Conservation (phyloP, 1,140 invertebrate genomes). For the Medauroidea extradentata region DNA sequence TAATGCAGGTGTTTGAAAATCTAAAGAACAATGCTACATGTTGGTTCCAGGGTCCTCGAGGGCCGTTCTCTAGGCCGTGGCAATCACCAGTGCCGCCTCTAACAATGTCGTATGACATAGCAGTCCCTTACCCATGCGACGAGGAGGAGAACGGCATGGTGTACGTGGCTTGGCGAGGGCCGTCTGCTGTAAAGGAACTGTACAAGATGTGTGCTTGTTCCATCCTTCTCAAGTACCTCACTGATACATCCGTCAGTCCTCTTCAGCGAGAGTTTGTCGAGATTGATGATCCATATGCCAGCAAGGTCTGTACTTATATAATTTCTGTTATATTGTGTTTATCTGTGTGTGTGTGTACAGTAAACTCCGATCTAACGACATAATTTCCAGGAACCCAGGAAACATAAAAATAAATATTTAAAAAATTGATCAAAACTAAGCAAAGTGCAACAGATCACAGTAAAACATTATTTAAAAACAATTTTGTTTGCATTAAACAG, state of each 20-base stretch:
- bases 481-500: no score
- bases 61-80: conserved; percentile 69
- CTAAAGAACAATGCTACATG: conserved; percentile 3
- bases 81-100: conserved; percentile 63
- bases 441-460: no score
- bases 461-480: no score
- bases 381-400: no score
- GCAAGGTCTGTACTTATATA: conserved; percentile 58
- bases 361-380: no score
- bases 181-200: conserved; percentile 54
- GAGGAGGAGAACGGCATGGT: conserved; percentile 82
- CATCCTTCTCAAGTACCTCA: conserved; percentile 78
- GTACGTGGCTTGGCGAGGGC: conserved; percentile 77
- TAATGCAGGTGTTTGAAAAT: no score
- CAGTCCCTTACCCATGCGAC: conserved; percentile 73
- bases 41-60: conserved; percentile 48
- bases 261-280: conserved; percentile 82
- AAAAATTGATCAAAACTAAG: no score
- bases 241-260: conserved; percentile 77
- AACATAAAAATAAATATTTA: no score
- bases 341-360: no score
- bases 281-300: conserved; percentile 74
- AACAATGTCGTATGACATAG: conserved; percentile 44
- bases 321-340: no score
- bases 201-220: conserved; percentile 57